A percentile compares a stretch with the other conserved stretches of the same genome.
phyloP scores from a whole-genome alignment of 2,113 vertebrate genomes.

The Lates calcarifer region DNA sequence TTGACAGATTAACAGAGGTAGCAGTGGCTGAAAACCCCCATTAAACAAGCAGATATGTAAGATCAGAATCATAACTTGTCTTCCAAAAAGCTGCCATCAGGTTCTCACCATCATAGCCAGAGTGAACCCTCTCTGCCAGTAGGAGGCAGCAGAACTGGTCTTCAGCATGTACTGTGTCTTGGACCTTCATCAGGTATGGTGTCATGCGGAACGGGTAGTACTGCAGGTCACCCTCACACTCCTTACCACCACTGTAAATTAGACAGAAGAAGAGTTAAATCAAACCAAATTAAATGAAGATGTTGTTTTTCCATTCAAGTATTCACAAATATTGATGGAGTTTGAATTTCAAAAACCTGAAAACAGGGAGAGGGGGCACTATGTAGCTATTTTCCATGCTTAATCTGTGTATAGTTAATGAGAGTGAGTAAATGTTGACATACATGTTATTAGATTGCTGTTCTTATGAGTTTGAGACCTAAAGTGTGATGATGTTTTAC shows the following conservation, averaged over 20 bases:
- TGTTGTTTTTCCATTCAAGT: background rate
- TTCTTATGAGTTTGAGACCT: background rate
- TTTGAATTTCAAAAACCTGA: constrained; percentile 2
- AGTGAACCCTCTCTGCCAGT: constrained; percentile 95
- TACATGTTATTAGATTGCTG: background rate
- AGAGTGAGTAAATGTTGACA: background rate
- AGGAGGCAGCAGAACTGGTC: constrained; percentile 95
- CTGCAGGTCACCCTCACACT: constrained; percentile 82
- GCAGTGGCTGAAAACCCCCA: background rate
- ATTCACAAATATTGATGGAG: background rate
- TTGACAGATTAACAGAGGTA: no score
- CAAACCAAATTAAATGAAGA: background rate
- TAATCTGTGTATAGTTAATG: background rate
- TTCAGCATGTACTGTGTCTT: constrained; percentile 83
- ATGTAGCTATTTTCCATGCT: background rate
- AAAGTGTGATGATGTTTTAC: background rate
- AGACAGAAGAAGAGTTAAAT: background rate
- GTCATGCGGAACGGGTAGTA: constrained; percentile 96
- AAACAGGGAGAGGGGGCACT: constrained; percentile 52
- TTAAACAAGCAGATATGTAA: background rate
- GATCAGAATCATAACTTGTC: background rate
- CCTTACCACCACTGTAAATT: constrained; percentile 84
- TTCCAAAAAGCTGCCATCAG: background rate
- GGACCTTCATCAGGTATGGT: constrained; percentile 93
- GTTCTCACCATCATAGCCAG: constrained; percentile 94